Percentiles rank a stretch among this genome's conserved stretches.
Evolutionary conservation across 2,888 invertebrate genomes (phyloP).

Genomic region (Baccha elongata): DNA sequence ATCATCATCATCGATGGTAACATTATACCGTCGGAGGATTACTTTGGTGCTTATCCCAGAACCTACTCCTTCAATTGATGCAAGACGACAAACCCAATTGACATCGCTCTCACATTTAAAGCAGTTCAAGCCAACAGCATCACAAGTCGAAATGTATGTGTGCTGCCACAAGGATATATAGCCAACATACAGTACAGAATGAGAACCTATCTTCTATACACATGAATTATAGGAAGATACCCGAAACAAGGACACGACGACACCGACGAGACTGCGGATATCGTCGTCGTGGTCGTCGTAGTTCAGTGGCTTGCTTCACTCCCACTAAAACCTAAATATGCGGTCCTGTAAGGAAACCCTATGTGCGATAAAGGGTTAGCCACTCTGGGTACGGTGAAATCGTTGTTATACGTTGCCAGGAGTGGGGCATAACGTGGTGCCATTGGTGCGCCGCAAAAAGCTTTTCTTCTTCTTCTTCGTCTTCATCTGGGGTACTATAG

Average conservation of each 20-base stretch:
- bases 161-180: constrained; percentile 32
- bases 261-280: constrained; percentile 77
- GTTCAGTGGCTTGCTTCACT: constrained; percentile 81
- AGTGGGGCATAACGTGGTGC: constrained; percentile 82
- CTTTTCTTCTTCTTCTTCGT: constrained; percentile 80
- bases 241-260: constrained; percentile 45
- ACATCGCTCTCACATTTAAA: constrained; percentile 18
- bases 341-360: constrained; percentile 83
- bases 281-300: constrained; percentile 78
- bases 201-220: constrained; percentile 42
- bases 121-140: constrained; percentile 14
- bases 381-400: constrained; percentile 79
- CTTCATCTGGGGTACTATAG: constrained; percentile 52
- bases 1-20: constrained; percentile 55
- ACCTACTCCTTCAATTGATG: constrained; percentile 39
- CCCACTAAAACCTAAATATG: constrained; percentile 83
- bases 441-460: constrained; percentile 83
- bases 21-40: constrained; percentile 53
- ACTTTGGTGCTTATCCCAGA: constrained; percentile 32
- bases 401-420: constrained; percentile 71
- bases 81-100: constrained; percentile 37
- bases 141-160: constrained; percentile 55
- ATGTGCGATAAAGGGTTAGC: constrained; percentile 83
- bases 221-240: constrained; percentile 37
- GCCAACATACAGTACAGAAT: too few species aligned